phyloP scores from a whole-genome alignment of 1,140 invertebrate genomes.

The Pogonomyrmex barbatus region DNA sequence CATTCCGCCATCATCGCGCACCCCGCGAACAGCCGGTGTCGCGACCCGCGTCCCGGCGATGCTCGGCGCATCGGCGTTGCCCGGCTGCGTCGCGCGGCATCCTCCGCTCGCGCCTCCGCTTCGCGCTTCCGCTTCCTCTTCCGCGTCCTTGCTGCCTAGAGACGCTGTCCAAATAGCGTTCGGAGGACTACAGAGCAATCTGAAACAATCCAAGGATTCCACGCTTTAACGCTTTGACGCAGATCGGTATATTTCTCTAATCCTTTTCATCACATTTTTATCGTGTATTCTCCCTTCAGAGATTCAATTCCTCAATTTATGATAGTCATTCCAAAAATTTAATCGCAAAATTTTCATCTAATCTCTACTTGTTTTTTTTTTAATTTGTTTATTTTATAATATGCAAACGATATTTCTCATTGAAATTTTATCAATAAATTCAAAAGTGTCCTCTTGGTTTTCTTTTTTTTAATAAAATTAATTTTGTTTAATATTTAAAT shows the following conservation, averaged over 20 bases:
- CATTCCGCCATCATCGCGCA: slow-evolving; percentile 74
- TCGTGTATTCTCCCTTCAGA: too few species aligned
- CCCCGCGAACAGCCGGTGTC: slow-evolving; percentile 34
- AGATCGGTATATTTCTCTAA: background rate
- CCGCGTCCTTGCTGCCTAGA: background rate
- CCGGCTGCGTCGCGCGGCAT: slow-evolving; percentile 47
- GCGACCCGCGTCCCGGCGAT: slow-evolving; percentile 19
- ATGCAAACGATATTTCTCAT: background rate
- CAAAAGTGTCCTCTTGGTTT: background rate
- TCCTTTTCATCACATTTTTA: background rate
- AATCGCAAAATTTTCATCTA: background rate
- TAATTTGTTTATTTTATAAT: background rate
- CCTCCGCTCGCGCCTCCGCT: slow-evolving; percentile 29
- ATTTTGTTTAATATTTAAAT: background rate
- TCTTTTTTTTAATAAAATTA: background rate
- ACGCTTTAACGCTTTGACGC: background rate
- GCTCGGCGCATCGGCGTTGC: slow-evolving; percentile 3
- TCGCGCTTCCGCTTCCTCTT: background rate
- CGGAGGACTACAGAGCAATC: slow-evolving; percentile 9
- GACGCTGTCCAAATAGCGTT: background rate
- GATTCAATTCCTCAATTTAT: background rate
- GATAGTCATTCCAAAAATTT: background rate
- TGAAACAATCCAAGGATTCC: slow-evolving; percentile 19
- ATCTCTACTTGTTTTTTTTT: background rate
- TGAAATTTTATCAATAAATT: background rate